Evolutionary conservation across 2,888 invertebrate genomes (phyloP).

Genomic region (Thereva unica): DNA sequence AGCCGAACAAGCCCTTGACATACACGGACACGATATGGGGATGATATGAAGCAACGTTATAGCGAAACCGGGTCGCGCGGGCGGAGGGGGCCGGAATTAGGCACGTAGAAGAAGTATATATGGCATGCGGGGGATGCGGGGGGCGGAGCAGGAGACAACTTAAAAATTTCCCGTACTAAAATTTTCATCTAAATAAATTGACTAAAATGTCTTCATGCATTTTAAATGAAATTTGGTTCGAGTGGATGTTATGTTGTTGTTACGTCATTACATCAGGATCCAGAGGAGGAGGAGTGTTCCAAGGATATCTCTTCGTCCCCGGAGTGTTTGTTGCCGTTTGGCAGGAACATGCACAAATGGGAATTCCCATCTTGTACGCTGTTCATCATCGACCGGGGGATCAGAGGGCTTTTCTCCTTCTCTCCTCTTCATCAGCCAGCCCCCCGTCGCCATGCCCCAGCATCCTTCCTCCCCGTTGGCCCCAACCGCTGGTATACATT

Average conservation of each 20-base stretch:
- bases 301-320: conserved; percentile 8
- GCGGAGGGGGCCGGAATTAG: no score
- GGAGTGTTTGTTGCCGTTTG: conserved; percentile 34
- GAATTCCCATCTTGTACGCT: conserved; percentile 35
- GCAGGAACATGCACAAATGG: conserved; percentile 34
- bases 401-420: conserved; percentile 3
- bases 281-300: not conserved
- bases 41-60: no score
- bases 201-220: conserved; percentile 42
- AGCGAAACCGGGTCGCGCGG: no score
- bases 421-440: not conserved
- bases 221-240: conserved; percentile 41
- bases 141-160: not conserved
- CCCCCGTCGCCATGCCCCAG: not conserved
- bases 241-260: conserved; percentile 39
- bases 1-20: no score
- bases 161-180: conserved; percentile 24
- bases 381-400: conserved; percentile 37
- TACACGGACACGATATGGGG: no score
- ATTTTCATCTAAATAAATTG: conserved; percentile 42
- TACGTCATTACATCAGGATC: conserved; percentile 39
- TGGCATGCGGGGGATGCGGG: not conserved
- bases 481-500: not conserved
- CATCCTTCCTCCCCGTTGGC: conserved; percentile 17
- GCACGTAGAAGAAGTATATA: no score